phyloP scores from a whole-genome alignment of 2,113 vertebrate genomes.

The Callaeas wilsoni region DNA sequence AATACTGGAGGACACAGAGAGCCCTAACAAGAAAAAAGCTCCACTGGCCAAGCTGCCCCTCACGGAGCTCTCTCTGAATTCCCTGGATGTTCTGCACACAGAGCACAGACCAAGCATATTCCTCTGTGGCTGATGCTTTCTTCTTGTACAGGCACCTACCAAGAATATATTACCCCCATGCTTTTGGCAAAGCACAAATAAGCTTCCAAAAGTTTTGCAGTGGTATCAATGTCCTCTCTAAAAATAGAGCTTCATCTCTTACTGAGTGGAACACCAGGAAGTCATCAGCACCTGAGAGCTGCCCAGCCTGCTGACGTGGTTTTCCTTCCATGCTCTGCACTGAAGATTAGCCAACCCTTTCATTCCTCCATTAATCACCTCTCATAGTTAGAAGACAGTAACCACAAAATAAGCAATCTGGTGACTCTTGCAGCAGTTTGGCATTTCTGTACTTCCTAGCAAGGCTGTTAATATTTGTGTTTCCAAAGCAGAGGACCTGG shows the following conservation, averaged over 20 bases:
- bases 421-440: background rate
- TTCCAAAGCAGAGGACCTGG: background rate
- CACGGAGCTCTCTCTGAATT: background rate
- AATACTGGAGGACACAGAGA: background rate
- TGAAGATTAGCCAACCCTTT: background rate
- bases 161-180: background rate
- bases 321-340: background rate
- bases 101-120: background rate
- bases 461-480: background rate
- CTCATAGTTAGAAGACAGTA: background rate
- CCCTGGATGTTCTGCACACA: background rate
- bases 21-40: background rate
- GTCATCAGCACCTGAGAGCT: background rate
- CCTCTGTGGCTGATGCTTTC: background rate
- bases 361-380: background rate
- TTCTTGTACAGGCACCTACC: background rate
- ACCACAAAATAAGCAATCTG: background rate
- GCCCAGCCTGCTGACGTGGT: background rate
- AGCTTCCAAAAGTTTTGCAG: background rate
- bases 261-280: background rate
- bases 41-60: background rate
- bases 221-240: background rate
- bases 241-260: background rate
- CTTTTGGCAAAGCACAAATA: background rate
- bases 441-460: background rate